Base-by-base conservation (phyloP, 2,888 invertebrate genomes). In the Pterobdella sp. region DNA sequence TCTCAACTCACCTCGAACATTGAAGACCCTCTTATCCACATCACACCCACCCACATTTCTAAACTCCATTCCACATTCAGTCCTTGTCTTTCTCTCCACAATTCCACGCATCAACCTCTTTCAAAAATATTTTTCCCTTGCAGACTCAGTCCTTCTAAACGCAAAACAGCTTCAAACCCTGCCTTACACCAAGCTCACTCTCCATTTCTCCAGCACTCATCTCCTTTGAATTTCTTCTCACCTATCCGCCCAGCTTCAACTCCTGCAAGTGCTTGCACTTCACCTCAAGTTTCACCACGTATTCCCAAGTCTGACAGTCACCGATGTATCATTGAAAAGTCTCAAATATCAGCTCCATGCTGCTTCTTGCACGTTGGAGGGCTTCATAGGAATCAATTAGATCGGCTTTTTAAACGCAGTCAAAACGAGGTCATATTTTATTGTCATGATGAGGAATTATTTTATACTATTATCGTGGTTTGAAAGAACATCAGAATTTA, bases 341-440 rank as follows among this genome's bases (percentile, higher is more conserved):
- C 71, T 36, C 56, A 71, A 18, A 71, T 71, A 3, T 71, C 71
- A 31, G 63, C n/a, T 37, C 71, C 71, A 2, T 71, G 71, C 34
- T 71, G 71, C 26, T 71, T 71, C 63, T 10, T 35, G 10, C 71
- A 63, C 63, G 71, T 71, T 14, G 71, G 71, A 36, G 71, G 71
- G 10, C 56, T 71, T 14, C 35, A 71, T 7, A 14, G 63, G 26
- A 10, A 29, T 7, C 56, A 71, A 29, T 22, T 35, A 29, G 60
- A 71, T 10, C 10, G 26, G 29, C 18, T 71, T 1, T 29, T 71
- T 7, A 32, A 26, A 60, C 31, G 63, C 26, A 71, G 56, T 18
- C 34, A 71, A 2, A 52, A 63, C 26, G 71, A 35, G 18, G 36
- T 34, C 3, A n/a, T n/a, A n/a, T n/a, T n/a, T n/a, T n/a, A n/a